Evolutionary conservation across 2,888 invertebrate genomes (phyloP).

Genomic region (Athetis lepigone): DNA sequence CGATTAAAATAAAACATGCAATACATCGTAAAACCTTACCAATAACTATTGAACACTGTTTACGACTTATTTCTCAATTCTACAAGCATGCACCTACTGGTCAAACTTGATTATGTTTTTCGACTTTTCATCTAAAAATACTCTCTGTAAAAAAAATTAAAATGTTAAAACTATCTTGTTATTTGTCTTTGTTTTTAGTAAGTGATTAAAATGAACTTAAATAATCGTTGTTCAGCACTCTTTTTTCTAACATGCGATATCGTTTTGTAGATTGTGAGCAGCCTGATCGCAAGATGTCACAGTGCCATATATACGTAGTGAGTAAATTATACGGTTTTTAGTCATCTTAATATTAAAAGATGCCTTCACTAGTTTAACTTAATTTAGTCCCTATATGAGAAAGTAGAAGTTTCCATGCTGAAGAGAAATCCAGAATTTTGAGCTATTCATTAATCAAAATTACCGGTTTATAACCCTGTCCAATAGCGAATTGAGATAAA

Average conservation of each 20-base stretch:
- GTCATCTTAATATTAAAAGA: background rate
- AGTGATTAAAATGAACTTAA: conserved; percentile 27
- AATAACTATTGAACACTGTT: conserved; percentile 46
- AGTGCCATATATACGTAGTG: conserved; percentile 84
- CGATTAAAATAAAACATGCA: conserved; percentile 39
- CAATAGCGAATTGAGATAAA: no score
- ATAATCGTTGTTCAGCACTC: background rate
- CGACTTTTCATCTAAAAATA: conserved; percentile 24
- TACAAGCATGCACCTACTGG: conserved; percentile 17
- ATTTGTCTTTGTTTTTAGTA: conserved; percentile 49
- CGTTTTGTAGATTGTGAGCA: conserved; percentile 69
- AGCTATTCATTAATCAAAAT: no score
- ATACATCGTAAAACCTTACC: conserved; percentile 52
- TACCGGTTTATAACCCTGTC: no score
- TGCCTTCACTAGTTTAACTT: no score
- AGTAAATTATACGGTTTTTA: conserved; percentile 63
- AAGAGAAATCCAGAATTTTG: no score
- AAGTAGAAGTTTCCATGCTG: no score
- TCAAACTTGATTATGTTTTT: conserved; percentile 36
- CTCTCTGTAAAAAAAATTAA: conserved; percentile 43
- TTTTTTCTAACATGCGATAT: background rate
- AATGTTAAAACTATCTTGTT: conserved; percentile 60
- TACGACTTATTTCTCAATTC: conserved; percentile 56
- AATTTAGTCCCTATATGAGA: no score
- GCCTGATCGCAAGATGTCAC: conserved; percentile 63